Evolutionary conservation across 2,113 vertebrate species (phyloP), one percentile per base, ranked within the genome.

Genomic region (Sinocyclocheilus rhinocerous): DNA sequence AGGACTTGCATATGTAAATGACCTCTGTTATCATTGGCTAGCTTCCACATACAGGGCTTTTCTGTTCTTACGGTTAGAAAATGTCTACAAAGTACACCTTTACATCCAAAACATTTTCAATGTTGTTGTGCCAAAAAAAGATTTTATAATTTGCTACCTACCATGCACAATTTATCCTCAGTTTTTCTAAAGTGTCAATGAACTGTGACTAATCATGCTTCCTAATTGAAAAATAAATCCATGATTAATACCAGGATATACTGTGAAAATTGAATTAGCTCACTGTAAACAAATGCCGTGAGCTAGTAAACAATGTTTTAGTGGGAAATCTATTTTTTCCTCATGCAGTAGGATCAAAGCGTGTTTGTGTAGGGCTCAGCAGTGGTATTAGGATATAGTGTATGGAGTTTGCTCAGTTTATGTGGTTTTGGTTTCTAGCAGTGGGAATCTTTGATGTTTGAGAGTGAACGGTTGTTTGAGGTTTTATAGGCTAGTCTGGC

Each of bases 141-240:
- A 48, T 6, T 48, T 45, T 3, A 24, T 15, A 7, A 75, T 59
- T 79, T 79, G 26, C 59, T 57, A 9, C 29, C 2, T 7, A 12
- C 52, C 52, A 61, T 42, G 29, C 39, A 24, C 29, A 59, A n/a
- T 79, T 59, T 22, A 45, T 13, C 72, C 24, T 57, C 29, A 18
- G 36, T 20, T 18, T 78, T 75, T 57, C 55, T 50, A 16, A 20
- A 57, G 42, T 69, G 76, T 69, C 84, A 75, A 76, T 11, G 48
- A 78, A 48, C 36, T 26, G 61, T 50, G 63, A 52, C 84, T 85
- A 59, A 88, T 80, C 86, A 33, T 24, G 33, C 42, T 69, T 75
- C 63, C 76, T 86, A 84, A 84, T 84, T 77, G 45, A 61, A 84
- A 57, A 55, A 77, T 63, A 67, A 61, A 24, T 84, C 67, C 69